These are phyloP conservation scores for Sipha flava DNA, from an alignment of 1,140 invertebrate genomes.

Conservation along the genomic window DNA sequence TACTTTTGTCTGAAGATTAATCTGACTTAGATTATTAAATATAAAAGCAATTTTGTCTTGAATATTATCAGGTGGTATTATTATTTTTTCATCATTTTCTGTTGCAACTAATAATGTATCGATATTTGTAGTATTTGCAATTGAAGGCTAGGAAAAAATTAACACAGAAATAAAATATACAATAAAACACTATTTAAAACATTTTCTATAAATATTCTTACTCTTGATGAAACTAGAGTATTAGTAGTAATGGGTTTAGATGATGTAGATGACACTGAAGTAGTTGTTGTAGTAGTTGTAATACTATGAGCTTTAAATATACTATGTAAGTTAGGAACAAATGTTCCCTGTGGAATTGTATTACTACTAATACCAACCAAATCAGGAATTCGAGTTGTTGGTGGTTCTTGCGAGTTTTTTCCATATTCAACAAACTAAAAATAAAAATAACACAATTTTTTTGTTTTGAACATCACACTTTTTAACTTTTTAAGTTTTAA, in stretches of 20 bases:
- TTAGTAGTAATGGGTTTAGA: neutral
- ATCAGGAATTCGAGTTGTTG: neutral
- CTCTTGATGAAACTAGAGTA: neutral
- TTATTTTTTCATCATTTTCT: conserved; percentile 85
- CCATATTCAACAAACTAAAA: conserved; percentile 7
- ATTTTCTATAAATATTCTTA: neutral
- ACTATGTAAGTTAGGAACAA: neutral
- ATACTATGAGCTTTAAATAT: neutral
- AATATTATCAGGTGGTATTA: conserved; percentile 70
- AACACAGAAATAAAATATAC: neutral
- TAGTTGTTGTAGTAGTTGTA: neutral
- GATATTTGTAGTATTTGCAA: conserved; percentile 96
- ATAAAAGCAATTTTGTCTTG: conserved; percentile 98
- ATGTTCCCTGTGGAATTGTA: neutral
- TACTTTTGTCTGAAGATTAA: conserved; percentile 84
- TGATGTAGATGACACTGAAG: neutral
- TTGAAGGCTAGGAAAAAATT: conserved; percentile 59
- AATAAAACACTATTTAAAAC: neutral
- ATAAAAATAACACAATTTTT: neutral
- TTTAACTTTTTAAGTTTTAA: neutral
- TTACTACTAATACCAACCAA: neutral
- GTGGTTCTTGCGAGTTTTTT: neutral
- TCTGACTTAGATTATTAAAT: conserved; percentile 95
- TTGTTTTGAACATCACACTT: neutral
- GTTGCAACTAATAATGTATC: conserved; percentile 91